Percentiles rank a stretch among this genome's conserved stretches.
These are phyloP conservation scores for Ornithorhynchus anatinus DNA, from an alignment of 2,113 vertebrate species.

Conservation along the genomic window DNA sequence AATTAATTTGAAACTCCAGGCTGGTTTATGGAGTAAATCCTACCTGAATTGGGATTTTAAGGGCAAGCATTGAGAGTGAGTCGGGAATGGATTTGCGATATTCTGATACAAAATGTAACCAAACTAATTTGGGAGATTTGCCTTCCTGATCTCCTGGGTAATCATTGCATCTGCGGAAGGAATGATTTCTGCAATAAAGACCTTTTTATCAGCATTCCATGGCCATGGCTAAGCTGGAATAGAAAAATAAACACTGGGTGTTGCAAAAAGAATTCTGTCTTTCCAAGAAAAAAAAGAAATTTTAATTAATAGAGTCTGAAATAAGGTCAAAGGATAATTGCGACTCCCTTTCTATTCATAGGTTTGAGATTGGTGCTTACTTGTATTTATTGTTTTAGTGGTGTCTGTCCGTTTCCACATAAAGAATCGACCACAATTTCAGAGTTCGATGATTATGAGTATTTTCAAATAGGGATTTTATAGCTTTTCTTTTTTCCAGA, in stretches of 20 bases:
- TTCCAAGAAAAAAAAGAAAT: neutral
- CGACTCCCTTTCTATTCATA: neutral
- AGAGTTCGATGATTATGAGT: neutral
- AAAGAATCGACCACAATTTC: slow-evolving; percentile 23
- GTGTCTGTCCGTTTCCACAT: neutral
- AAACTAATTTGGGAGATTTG: neutral
- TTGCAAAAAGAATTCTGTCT: slow-evolving; percentile 13
- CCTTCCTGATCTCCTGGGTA: neutral
- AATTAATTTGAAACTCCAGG: too few species aligned
- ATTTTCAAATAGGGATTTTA: slow-evolving; percentile 16
- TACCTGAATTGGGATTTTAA: neutral
- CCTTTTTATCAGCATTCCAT: too few species aligned
- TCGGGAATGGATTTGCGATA: too few species aligned
- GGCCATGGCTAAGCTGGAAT: neutral
- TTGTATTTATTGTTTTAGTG: slow-evolving; percentile 5
- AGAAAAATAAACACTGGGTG: neutral
- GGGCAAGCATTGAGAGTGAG: neutral
- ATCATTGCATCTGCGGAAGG: neutral
- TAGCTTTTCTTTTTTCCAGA: slow-evolving; percentile 24
- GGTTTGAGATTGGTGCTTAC: neutral
- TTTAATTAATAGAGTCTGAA: neutral
- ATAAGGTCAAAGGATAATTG: neutral
- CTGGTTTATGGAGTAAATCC: too few species aligned
- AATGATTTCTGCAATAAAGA: neutral
- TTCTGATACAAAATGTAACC: neutral